Conservation (phyloP, 2,888 invertebrate genomes). For the Idaea aversata region DNA sequence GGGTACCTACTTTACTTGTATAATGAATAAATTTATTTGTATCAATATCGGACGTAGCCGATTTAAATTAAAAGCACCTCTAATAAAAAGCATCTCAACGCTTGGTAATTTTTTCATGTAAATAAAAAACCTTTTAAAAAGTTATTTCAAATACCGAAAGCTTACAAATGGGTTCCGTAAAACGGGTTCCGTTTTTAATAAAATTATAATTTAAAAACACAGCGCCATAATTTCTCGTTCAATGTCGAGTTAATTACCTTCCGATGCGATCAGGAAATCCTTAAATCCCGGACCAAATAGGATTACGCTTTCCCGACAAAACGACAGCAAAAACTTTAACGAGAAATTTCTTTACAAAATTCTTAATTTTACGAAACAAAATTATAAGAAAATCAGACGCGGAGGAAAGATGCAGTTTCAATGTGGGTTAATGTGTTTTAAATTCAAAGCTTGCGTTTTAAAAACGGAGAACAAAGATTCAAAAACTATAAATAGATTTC, state of each 20-base stretch:
- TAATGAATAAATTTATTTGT: no score
- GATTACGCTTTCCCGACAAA: background rate
- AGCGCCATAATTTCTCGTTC: background rate
- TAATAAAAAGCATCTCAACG: background rate
- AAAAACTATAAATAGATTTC: no score
- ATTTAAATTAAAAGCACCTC: no score
- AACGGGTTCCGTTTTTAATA: background rate
- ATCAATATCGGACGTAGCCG: no score
- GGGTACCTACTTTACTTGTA: no score
- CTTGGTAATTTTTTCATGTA: background rate
- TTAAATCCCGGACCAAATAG: slow-evolving; percentile 3
- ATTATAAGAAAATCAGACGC: background rate
- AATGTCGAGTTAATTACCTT: slow-evolving; percentile 1
- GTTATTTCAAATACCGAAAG: background rate
- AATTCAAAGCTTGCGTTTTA: background rate
- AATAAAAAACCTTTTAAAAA: background rate
- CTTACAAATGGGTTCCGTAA: background rate
- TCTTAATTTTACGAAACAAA: background rate
- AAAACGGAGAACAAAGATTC: background rate
- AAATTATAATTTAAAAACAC: background rate
- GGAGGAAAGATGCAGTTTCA: background rate
- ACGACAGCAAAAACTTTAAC: background rate
- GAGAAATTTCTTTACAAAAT: background rate
- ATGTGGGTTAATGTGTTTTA: background rate
- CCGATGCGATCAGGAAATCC: background rate